Evolutionary conservation across 37 sponge, comb jelly and placozoan species (phyloP).

Genomic region (Cladorhizidae sp.): DNA sequence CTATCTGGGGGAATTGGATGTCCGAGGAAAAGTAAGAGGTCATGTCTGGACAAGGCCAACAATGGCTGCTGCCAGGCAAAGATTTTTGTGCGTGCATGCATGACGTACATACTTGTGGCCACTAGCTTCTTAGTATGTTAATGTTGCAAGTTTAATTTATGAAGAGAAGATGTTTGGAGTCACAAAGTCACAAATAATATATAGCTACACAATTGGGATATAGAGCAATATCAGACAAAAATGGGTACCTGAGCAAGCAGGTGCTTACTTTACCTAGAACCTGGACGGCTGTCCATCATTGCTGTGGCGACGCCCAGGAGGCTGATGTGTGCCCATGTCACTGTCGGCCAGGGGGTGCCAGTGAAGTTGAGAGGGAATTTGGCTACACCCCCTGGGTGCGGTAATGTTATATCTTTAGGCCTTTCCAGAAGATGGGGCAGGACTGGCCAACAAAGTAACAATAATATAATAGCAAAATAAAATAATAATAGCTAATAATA

Average conservation of each 20-base stretch:
- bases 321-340: conserved; percentile 40
- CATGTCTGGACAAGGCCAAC: too few species aligned
- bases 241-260: not conserved
- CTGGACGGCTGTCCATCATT: not conserved
- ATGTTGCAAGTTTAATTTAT: too few species aligned
- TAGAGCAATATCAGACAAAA: too few species aligned
- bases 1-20: too few species aligned
- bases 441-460: not conserved
- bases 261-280: conserved; percentile 4
- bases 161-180: too few species aligned
- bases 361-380: conserved; percentile 24
- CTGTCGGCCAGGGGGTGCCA: conserved; percentile 27
- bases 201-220: not conserved
- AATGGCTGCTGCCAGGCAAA: too few species aligned
- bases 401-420: conserved; percentile 7
- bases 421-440: not conserved
- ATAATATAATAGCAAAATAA: too few species aligned
- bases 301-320: not conserved
- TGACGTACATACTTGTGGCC: too few species aligned
- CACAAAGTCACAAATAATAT: too few species aligned
- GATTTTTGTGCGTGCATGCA: too few species aligned
- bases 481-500: not conserved
- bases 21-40: too few species aligned
- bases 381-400: conserved; percentile 24
- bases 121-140: too few species aligned